Evolutionary conservation across 2,888 invertebrate genomes (phyloP).

Genomic region (Erebia aethiops): DNA sequence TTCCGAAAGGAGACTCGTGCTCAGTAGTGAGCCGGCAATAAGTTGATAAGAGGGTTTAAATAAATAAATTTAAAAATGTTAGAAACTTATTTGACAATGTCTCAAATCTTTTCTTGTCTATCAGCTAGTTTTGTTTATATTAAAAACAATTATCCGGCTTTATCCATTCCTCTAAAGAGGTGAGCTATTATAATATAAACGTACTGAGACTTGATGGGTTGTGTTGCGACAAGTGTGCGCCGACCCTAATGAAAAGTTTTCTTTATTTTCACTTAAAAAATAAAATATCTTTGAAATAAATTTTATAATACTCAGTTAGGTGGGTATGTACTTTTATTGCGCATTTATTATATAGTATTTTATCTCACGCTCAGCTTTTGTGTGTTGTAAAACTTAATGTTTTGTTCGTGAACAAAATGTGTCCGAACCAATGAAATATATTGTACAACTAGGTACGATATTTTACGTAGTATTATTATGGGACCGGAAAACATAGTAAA

Average conservation of each 20-base stretch:
- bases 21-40: too few relatives aligned
- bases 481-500: not conserved
- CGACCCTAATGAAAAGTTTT: not conserved
- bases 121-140: too few relatives aligned
- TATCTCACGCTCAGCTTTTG: conserved; percentile 7
- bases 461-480: not conserved
- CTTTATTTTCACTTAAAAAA: not conserved
- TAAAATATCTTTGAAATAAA: not conserved
- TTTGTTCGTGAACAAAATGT: conserved; percentile 10
- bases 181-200: too few relatives aligned
- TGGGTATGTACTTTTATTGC: not conserved
- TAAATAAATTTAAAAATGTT: too few relatives aligned
- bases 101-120: too few relatives aligned
- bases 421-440: conserved; percentile 4
- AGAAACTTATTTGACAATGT: too few relatives aligned
- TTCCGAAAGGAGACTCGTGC: too few relatives aligned
- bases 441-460: not conserved
- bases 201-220: too few relatives aligned
- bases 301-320: not conserved
- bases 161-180: too few relatives aligned
- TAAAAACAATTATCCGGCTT: too few relatives aligned
- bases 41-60: too few relatives aligned
- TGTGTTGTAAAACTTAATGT: conserved; percentile 9
- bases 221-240: too few relatives aligned
- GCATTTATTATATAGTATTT: conserved; percentile 2